These are phyloP conservation scores for Solea solea DNA, from an alignment of 2,113 vertebrate genomes.

Conservation along the genomic window DNA sequence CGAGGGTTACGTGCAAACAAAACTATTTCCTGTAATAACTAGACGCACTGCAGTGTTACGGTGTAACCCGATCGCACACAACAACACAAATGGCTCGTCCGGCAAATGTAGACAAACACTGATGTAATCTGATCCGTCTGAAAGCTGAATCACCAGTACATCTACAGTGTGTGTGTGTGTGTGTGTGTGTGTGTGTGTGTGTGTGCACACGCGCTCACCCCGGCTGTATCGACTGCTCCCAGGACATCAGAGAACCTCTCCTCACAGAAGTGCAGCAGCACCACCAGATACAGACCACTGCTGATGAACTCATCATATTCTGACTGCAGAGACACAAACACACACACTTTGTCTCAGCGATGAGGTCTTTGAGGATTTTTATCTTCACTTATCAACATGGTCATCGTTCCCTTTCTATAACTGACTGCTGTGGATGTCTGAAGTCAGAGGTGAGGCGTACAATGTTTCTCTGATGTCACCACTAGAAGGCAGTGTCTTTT, in stretches of 20 bases:
- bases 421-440: no score
- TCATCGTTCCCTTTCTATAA: no score
- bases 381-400: no score
- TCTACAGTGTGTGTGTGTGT: neutral
- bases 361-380: no score
- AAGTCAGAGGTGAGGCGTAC: no score
- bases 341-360: neutral
- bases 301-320: conserved; percentile 98
- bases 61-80: neutral
- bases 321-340: conserved; percentile 78
- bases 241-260: conserved; percentile 97
- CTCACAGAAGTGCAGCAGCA: conserved; percentile 95
- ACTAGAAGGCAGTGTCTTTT: no score
- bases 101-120: neutral
- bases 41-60: neutral
- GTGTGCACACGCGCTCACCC: conserved; percentile 82
- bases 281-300: conserved; percentile 96
- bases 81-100: neutral
- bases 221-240: conserved; percentile 91
- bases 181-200: neutral
- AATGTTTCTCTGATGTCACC: no score
- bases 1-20: neutral
- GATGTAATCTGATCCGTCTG: neutral
- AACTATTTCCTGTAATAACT: neutral
- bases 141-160: neutral